Conservation (phyloP, 1,140 invertebrate species). For the Dreissena polymorpha region DNA sequence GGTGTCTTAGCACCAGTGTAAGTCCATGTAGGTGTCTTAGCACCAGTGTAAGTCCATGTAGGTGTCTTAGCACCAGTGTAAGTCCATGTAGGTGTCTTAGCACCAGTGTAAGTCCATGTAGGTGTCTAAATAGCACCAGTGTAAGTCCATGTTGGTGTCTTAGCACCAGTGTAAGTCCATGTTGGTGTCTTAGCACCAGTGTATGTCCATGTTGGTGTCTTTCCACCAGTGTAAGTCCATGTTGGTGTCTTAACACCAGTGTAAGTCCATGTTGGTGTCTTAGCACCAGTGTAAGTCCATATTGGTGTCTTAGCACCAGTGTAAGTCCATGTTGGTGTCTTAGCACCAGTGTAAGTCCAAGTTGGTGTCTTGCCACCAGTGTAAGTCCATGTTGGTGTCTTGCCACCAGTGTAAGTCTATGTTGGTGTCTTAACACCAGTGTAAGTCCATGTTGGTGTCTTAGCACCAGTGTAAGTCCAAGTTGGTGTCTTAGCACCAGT, state of each 20-base stretch:
- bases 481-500: conserved; percentile 20
- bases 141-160: background rate
- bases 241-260: conserved; percentile 17
- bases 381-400: background rate
- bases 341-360: conserved; percentile 1
- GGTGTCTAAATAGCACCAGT: conserved; percentile 17
- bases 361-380: conserved; percentile 13
- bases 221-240: background rate
- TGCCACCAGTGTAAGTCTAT: background rate
- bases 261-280: background rate
- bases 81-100: conserved; percentile 7
- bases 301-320: conserved; percentile 18
- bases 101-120: background rate
- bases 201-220: background rate
- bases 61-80: conserved; percentile 20
- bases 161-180: conserved; percentile 3
- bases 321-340: background rate
- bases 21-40: conserved; percentile 7
- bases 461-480: conserved; percentile 1
- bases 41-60: background rate
- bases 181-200: conserved; percentile 20
- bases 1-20: conserved; percentile 20
- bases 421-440: conserved; percentile 17
- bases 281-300: conserved; percentile 3
- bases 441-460: background rate